phyloP scores from a whole-genome alignment of 2,888 invertebrate species.

The Polydrusus cervinus region DNA sequence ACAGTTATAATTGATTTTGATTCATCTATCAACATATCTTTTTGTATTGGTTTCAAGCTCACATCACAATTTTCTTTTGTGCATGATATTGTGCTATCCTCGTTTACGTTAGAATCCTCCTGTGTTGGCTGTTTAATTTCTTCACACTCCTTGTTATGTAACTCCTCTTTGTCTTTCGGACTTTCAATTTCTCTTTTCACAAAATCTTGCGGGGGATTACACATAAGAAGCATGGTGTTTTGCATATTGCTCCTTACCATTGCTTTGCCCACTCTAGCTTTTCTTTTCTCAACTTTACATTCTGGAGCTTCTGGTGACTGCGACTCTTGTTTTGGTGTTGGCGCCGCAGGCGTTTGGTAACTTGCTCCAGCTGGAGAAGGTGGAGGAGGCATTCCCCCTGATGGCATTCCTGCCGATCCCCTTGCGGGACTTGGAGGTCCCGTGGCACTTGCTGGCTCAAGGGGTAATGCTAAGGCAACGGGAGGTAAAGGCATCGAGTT shows the following conservation, averaged over 20 bases:
- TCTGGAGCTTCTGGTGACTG: constrained; percentile 59
- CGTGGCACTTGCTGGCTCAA: constrained; percentile 72
- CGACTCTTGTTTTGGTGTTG: constrained; percentile 61
- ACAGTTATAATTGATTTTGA: constrained; percentile 38
- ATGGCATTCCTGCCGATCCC: constrained; percentile 78
- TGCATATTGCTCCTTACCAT: constrained; percentile 79
- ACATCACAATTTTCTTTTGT: constrained; percentile 34
- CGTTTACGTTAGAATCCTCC: constrained; percentile 22
- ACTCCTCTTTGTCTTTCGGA: constrained; percentile 66
- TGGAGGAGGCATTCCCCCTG: constrained; percentile 79
- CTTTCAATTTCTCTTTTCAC: constrained; percentile 71
- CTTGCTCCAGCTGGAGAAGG: constrained; percentile 74
- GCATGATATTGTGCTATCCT: constrained; percentile 26
- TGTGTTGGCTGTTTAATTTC: constrained; percentile 25
- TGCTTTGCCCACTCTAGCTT: constrained; percentile 77
- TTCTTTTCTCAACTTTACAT: constrained; percentile 68
- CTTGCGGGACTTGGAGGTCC: constrained; percentile 82
- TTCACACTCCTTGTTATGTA: constrained; percentile 45
- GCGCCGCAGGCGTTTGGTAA: constrained; percentile 68
- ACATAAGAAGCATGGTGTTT: constrained; percentile 73
- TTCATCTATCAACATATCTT: constrained; percentile 11
- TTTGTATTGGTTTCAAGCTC: constrained; percentile 13
- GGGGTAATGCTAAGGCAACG: constrained; percentile 72
- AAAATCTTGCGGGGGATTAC: constrained; percentile 65
- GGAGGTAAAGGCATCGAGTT: constrained; percentile 71